These are phyloP conservation scores for Alcis repandata DNA, from an alignment of 2,888 invertebrate species.

Conservation along the genomic window DNA sequence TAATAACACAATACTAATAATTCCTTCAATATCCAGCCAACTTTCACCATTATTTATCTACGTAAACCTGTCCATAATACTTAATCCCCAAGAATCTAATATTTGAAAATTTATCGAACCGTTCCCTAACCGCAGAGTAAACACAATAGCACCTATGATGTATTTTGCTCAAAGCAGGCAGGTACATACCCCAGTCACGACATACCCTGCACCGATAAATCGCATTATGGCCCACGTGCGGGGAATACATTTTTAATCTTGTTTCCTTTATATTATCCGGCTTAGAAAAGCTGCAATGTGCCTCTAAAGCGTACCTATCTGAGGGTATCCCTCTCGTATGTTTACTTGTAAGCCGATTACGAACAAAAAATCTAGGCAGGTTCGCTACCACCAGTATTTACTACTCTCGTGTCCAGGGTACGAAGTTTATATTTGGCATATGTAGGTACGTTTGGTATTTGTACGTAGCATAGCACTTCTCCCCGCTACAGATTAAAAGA, in stretches of 20 bases:
- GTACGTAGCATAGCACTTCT: not conserved
- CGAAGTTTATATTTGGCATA: not conserved
- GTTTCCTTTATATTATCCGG: conserved; percentile 82
- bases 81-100: conserved; percentile 31
- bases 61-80: conserved; percentile 20
- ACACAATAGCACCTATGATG: conserved; percentile 67
- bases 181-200: conserved; percentile 76
- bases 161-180: conserved; percentile 64
- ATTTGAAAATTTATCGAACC: conserved; percentile 41
- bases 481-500: conserved; percentile 32
- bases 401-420: not conserved
- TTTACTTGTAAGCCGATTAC: conserved; percentile 30
- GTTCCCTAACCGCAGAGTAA: conserved; percentile 44
- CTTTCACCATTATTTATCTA: conserved; percentile 9
- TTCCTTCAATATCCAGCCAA: not conserved
- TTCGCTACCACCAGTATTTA: not conserved
- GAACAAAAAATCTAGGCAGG: conserved; percentile 14
- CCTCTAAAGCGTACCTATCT: conserved; percentile 51
- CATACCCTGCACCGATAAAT: conserved; percentile 82
- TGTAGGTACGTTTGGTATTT: not conserved
- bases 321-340: conserved; percentile 33
- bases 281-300: conserved; percentile 68
- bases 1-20: not conserved
- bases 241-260: conserved; percentile 85
- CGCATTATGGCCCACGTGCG: conserved; percentile 84